These are phyloP conservation scores for Botia kubotai DNA, from an alignment of 2,797 vertebrate species.

Conservation along the genomic window DNA sequence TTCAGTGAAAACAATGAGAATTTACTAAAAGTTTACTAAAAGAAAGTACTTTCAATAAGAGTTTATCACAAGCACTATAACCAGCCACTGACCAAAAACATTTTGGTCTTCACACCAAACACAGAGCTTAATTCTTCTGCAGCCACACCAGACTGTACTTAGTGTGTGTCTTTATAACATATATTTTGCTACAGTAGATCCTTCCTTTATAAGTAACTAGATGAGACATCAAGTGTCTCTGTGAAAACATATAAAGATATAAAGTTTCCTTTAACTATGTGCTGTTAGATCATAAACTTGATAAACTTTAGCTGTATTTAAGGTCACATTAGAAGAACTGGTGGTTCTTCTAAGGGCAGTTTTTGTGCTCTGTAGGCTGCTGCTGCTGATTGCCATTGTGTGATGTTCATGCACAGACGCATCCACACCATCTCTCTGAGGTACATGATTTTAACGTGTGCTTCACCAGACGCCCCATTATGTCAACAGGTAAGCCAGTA, in stretches of 20 bases:
- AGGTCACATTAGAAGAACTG: too few species aligned
- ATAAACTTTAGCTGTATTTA: too few species aligned
- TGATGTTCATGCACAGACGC: conserved; percentile 82
- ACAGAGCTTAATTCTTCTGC: conserved; percentile 1
- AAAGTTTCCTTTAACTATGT: too few species aligned
- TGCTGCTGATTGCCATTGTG: conserved; percentile 84
- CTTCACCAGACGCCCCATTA: conserved; percentile 80
- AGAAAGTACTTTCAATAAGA: conserved; percentile 30
- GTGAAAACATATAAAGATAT: too few species aligned
- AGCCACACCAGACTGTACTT: not conserved
- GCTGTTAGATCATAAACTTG: too few species aligned
- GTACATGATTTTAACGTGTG: conserved; percentile 82
- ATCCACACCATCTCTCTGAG: conserved; percentile 79
- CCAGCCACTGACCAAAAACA: conserved; percentile 32
- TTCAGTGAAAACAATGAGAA: not conserved
- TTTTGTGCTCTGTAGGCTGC: conserved; percentile 74
- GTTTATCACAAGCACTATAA: conserved; percentile 41
- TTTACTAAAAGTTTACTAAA: conserved; percentile 4
- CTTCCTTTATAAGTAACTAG: too few species aligned
- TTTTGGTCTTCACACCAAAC: conserved; percentile 35
- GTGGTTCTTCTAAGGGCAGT: not conserved
- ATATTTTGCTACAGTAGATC: not conserved
- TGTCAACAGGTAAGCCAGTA: conserved; percentile 69
- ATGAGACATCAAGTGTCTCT: too few species aligned
- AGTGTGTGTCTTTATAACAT: not conserved